Base-by-base conservation (phyloP, 2,797 vertebrate species). In the Enteromius fasciolatus region DNA sequence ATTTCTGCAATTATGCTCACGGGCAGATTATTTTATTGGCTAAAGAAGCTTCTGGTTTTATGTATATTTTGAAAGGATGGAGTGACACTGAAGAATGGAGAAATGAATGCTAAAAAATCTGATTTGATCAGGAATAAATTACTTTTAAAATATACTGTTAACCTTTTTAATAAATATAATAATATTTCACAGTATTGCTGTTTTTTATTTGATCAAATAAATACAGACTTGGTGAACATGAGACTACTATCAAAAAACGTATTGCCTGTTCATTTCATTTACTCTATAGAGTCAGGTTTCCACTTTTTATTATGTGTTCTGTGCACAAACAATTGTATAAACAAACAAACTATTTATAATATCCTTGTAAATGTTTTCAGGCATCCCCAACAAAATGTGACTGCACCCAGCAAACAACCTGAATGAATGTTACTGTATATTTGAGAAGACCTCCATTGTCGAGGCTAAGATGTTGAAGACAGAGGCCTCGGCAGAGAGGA, bases 381-480 rank as follows among this genome's bases (percentile, higher is more conserved):
- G 73, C 39, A 52, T 72, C 18, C 61, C 18, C 44, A 46, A 72
- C 75, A 83, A 76, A 83, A 87, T 86, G 86, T 89, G 83, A 90
- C 78, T 81, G 23, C 36, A 41, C 78, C 70, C 83, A 66, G 72
- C 41, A 23, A 73, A 74, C 44, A 48, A 20, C 39, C 70, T 76
- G 61, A 77, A 79, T 72, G 74, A 77, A 86, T 87, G 85, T 78
- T 76, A 66, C 68, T 78, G 68, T 86, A 81, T 72, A 78, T 83
- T 33, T 92, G 85, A 92, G 90, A 91, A 93, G 92, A 90, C 92
- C 92, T 92, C 90, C 84, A 36, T 89, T 92, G 88, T 92, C 91
- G 93, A 95, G 94, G 90, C 94, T 94, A 98, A 94, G 93, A 99
- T 99, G 98, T 94, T 99, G 96, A 99, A 99, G 95, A 96, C 96